Evolutionary conservation across 2,797 vertebrate species (phyloP).

Genomic region (Eptatretus atami): DNA sequence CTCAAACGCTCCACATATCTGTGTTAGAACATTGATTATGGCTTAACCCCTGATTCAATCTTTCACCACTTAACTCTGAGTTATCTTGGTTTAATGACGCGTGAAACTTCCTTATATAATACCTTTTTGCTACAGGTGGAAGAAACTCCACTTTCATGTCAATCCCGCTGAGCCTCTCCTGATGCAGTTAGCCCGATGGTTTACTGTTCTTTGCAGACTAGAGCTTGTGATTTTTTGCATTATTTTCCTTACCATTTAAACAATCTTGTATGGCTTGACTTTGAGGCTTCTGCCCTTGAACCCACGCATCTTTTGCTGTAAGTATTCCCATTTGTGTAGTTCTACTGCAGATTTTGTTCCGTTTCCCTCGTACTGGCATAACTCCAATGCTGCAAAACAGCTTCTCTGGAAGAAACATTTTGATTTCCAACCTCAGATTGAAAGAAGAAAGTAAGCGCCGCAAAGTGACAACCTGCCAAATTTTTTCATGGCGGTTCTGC

Average conservation of each 20-base stretch:
- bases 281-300: not conserved
- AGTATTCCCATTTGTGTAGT: not conserved
- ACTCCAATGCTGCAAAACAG: not conserved
- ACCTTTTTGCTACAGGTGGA: not conserved
- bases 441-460: too few species aligned
- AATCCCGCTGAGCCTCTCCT: not conserved
- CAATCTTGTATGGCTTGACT: not conserved
- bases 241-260: too few species aligned
- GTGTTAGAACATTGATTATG: conserved; percentile 2
- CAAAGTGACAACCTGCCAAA: too few species aligned
- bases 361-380: not conserved
- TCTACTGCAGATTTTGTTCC: not conserved
- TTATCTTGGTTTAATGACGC: too few species aligned
- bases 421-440: too few species aligned
- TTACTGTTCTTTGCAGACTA: conserved; percentile 3
- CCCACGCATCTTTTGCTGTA: not conserved
- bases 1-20: conserved; percentile 3
- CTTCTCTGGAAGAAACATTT: too few species aligned
- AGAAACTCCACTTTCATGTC: not conserved
- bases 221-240: too few species aligned
- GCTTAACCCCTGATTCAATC: not conserved
- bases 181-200: not conserved
- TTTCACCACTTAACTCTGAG: too few species aligned
- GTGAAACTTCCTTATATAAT: not conserved
- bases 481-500: not conserved